phyloP scores from a whole-genome alignment of 2,888 invertebrate genomes.

The Cordilura impudica region DNA sequence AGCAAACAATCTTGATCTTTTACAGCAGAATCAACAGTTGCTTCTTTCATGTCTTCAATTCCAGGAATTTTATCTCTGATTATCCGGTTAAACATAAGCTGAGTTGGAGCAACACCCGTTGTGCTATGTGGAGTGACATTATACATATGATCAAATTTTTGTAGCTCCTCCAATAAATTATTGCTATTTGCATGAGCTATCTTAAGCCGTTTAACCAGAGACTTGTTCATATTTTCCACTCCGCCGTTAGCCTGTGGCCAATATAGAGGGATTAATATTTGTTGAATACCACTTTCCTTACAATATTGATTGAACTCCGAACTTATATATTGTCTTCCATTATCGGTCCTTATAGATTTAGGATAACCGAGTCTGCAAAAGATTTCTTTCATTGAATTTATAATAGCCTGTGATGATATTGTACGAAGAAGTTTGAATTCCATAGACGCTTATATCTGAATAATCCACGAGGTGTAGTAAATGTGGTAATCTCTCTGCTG shows the following conservation, averaged over 20 bases:
- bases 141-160: slow-evolving; percentile 61
- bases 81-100: slow-evolving; percentile 54
- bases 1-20: slow-evolving; percentile 56
- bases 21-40: slow-evolving; percentile 42
- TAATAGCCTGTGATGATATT: slow-evolving; percentile 40
- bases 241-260: slow-evolving; percentile 60
- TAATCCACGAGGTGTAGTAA: slow-evolving; percentile 56
- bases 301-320: slow-evolving; percentile 48
- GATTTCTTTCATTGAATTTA: slow-evolving; percentile 56
- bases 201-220: slow-evolving; percentile 50
- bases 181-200: slow-evolving; percentile 47
- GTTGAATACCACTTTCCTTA: slow-evolving; percentile 49
- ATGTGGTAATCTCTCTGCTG: slow-evolving; percentile 55
- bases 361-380: slow-evolving; percentile 61
- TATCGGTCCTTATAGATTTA: slow-evolving; percentile 55
- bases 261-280: slow-evolving; percentile 51
- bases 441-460: slow-evolving; percentile 71
- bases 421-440: slow-evolving; percentile 45
- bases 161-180: slow-evolving; percentile 56
- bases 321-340: slow-evolving; percentile 58
- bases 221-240: slow-evolving; percentile 55
- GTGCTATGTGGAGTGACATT: slow-evolving; percentile 60
- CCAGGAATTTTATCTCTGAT: slow-evolving; percentile 57
- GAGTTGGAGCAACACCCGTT: slow-evolving; percentile 52
- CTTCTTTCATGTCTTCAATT: slow-evolving; percentile 47